Evolutionary conservation across 2,113 vertebrate genomes (phyloP), one percentile per base, ranked within the genome.

Genomic region (Antennarius striatus): DNA sequence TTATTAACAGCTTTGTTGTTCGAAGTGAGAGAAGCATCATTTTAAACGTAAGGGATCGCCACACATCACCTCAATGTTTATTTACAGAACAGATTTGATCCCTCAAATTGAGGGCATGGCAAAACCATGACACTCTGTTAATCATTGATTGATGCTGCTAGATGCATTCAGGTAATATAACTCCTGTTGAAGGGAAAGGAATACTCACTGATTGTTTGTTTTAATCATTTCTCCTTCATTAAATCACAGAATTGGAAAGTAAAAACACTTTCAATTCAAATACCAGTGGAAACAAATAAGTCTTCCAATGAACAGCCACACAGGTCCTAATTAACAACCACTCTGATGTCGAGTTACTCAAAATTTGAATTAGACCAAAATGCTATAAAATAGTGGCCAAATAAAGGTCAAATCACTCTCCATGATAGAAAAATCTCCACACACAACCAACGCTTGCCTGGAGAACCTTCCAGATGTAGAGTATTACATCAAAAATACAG

Each of bases 31-130:
- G 53, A 1, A 1, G 67, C 36, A 54, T 62, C 15, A 55, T 14
- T 53, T 51, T 59, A 52, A 42, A 43, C 54, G 40, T 72, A 59
- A 28, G 29, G 60, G 32, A 36, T 36, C 3, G 32, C 32, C 7
- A 3, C 32, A 36, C 32, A 7, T 63, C 36, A 63, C 42, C 71
- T 2, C 63, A 49, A 30, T 43, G 71, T 50, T 72, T 1, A 73
- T 78, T 71, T 47, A 67, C 42, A 62, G 56, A 50, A 57, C 48
- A 22, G 40, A 64, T 70, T 64, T 65, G 64, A 79, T 75, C 53
- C 50, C 22, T 17, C 46, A 68, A 57, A 69, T 15, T 54, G 56
- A 15, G 28, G 16, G 47, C 29, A 57, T 42, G 47, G 45, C 45
- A 46, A 57, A 87, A 69, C 30, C 52, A 49, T 8, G 50, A 10